Percentiles rank a stretch among this genome's conserved stretches.
Evolutionary conservation across 2,113 vertebrate genomes (phyloP).

Genomic region (Oncorhynchus gorbuscha): DNA sequence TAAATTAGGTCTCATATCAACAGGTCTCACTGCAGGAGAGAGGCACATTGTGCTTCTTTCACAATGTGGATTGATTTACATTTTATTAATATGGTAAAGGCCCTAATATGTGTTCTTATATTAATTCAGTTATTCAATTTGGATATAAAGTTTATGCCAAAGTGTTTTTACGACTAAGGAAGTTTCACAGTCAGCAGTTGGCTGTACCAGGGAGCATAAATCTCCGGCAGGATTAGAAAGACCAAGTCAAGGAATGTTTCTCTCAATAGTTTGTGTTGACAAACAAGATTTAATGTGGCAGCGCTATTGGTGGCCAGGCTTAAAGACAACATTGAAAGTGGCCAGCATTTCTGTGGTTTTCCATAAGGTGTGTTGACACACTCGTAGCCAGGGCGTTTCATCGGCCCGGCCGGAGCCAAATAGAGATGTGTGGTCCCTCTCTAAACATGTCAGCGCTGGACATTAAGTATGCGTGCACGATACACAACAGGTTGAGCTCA

Average conservation of each 20-base stretch:
- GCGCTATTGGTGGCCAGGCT: conserved; percentile 50
- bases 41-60: neutral
- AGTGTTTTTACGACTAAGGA: neutral
- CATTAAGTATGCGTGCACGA: conserved; percentile 23
- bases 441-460: conserved; percentile 62
- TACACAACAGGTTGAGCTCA: conserved; percentile 8
- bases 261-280: conserved; percentile 66
- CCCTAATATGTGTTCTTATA: neutral
- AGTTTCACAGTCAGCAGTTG: neutral
- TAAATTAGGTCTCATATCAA: neutral
- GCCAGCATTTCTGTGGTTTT: conserved; percentile 45
- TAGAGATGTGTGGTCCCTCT: conserved; percentile 63
- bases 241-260: conserved; percentile 46
- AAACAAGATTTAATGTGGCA: conserved; percentile 59
- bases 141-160: neutral
- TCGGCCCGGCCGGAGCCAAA: conserved; percentile 51
- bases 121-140: neutral
- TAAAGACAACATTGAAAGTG: conserved; percentile 56
- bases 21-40: neutral
- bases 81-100: neutral
- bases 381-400: conserved; percentile 59
- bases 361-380: conserved; percentile 47
- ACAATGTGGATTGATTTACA: neutral
- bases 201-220: conserved; percentile 23
- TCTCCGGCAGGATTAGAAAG: conserved; percentile 25